Conservation (phyloP, 2,113 vertebrate genomes). For the Anarhynchus alexandrinus region DNA sequence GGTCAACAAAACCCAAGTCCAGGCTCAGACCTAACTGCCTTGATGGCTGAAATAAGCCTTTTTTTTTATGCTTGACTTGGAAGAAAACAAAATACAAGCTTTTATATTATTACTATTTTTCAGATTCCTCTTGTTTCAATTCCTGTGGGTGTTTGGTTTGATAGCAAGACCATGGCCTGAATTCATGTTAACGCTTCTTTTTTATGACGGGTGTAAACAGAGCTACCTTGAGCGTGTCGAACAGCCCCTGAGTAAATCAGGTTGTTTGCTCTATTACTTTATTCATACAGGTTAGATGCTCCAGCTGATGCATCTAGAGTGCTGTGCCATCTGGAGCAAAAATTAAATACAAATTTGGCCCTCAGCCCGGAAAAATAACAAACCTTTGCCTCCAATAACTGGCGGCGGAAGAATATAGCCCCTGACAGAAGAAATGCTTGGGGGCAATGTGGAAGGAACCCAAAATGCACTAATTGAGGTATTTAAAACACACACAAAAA, state of each 20-base stretch:
- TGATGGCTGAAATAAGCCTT: not conserved
- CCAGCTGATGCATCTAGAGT: slow-evolving; percentile 23
- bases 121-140: not conserved
- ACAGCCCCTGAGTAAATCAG: slow-evolving; percentile 6
- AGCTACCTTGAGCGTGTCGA: not conserved
- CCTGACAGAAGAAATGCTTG: not conserved
- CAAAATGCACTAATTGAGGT: not conserved
- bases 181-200: not conserved
- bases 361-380: slow-evolving; percentile 1
- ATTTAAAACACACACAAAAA: not conserved
- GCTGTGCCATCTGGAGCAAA: slow-evolving; percentile 24
- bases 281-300: slow-evolving; percentile 22
- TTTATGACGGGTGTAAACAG: not conserved
- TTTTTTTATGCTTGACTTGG: not conserved
- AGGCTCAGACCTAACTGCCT: not conserved
- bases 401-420: not conserved
- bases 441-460: not conserved
- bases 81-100: not conserved
- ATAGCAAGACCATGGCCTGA: not conserved
- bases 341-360: slow-evolving; percentile 54
- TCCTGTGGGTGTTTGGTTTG: not conserved
- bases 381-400: not conserved
- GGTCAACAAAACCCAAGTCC: not conserved
- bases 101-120: not conserved
- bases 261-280: slow-evolving; percentile 48